Base-by-base conservation (phyloP, 2,888 invertebrate genomes). In the Gisinianus flammeolus region DNA sequence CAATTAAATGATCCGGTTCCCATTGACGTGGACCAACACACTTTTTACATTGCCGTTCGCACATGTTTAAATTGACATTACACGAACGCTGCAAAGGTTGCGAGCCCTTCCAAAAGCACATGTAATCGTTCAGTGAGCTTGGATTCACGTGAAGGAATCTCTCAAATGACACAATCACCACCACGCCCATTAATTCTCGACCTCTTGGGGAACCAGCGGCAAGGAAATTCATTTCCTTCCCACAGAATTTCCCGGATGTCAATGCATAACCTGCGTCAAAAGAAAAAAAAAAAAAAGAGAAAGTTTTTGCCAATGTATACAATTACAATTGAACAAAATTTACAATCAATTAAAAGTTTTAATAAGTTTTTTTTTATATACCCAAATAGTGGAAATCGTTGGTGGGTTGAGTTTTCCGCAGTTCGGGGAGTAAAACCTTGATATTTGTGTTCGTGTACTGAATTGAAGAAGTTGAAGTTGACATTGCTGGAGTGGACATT, bases 201-300 rank as follows among this genome's bases (percentile, higher is more conserved):
- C 3, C 35, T 8, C 8, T 86, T 0, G 91, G 91, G 6, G 90
- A 90, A 19, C 90, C 89, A 0, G 88, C 88, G 0, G 90, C 83
- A 77, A 79, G 80, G 31, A 81, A 80, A n/a, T 80, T 81, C 58
- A 66, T 73, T 1, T 81, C 83, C 8, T 31, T 66, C 6, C 58
- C 30, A 16, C 33, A 35, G 28, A 12, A 85, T 0, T 79, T 79
- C 1, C 85, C 85, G 0, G 85, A 83, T 22, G 83, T 83, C 6
- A 85, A 82, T 4, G 85, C 79, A 77, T 85, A 85, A 1, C 85
- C 85, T 77, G 80, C 28, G 52, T 70, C n/a, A 77, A n/a, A 44
- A 44, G 16, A 10, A 10, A 10, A 16, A 44, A 44, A n/a, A n/a
- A n/a, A n/a, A n/a, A n/a, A n/a, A n/a, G n/a, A n/a, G n/a, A n/a